Percentiles rank a stretch among this genome's conserved stretches.
These are phyloP conservation scores for Marasmarcha lunaedactyla DNA, from an alignment of 2,888 invertebrate species.

Conservation along the genomic window DNA sequence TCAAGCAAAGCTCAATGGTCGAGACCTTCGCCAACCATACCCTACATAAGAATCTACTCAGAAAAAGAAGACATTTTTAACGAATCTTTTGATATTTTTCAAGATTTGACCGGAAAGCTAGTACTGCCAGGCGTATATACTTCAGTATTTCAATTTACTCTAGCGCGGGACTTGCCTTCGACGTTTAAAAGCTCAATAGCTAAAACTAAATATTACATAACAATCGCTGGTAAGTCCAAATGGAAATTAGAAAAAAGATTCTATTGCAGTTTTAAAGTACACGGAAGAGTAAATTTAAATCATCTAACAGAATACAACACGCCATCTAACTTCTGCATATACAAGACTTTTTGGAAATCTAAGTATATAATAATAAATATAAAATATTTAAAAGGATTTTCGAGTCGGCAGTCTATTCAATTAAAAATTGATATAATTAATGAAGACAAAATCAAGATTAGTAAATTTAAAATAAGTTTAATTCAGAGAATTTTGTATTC, in stretches of 20 bases:
- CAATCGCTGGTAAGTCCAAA: constrained; percentile 33
- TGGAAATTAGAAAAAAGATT: constrained; percentile 11
- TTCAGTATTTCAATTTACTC: constrained; percentile 43
- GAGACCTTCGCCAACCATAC: constrained; percentile 40
- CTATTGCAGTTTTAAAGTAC: no score
- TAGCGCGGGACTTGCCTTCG: constrained; percentile 46
- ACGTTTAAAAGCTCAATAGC: constrained; percentile 44
- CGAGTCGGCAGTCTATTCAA: no score
- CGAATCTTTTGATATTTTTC: constrained; percentile 9
- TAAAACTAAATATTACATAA: constrained; percentile 37
- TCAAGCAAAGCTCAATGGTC: constrained; percentile 46
- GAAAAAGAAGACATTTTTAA: constrained; percentile 38
- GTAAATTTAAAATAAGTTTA: no score
- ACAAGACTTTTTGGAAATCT: background rate
- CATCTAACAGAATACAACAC: no score
- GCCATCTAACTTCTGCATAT: background rate
- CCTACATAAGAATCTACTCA: constrained; percentile 47
- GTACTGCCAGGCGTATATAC: constrained; percentile 34
- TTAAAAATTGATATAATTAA: no score
- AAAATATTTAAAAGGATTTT: no score
- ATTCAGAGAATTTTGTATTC: no score
- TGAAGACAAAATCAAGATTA: no score
- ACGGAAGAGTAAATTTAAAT: no score
- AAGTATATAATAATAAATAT: background rate
- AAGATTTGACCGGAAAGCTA: constrained; percentile 27